phyloP scores from a whole-genome alignment of 2,113 vertebrate genomes.

The Phrynosoma blainvillii region DNA sequence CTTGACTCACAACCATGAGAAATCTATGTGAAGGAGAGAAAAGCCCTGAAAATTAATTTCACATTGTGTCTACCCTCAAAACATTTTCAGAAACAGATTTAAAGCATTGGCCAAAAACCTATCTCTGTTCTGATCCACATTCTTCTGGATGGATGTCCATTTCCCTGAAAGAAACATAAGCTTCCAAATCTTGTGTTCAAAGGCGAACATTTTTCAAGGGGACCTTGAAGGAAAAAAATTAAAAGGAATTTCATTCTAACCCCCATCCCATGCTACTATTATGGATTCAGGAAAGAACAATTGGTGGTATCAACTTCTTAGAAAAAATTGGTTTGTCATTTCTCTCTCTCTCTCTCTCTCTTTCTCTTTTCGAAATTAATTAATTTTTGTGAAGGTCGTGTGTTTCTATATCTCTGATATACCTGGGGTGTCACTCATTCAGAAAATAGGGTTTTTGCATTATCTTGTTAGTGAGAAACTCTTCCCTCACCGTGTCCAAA shows the following conservation, averaged over 20 bases:
- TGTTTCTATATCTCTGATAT: conserved; percentile 65
- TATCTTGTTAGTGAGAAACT: conserved; percentile 62
- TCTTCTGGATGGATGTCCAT: neutral
- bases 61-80: neutral
- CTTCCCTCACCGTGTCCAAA: conserved; percentile 15
- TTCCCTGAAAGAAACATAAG: conserved; percentile 33
- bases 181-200: conserved; percentile 48
- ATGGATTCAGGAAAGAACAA: conserved; percentile 40
- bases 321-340: conserved; percentile 3
- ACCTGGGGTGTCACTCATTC: conserved; percentile 50
- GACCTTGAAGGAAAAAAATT: conserved; percentile 9
- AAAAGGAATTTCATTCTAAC: conserved; percentile 13
- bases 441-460: conserved; percentile 64
- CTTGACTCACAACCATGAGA: no score
- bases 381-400: conserved; percentile 70
- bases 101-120: neutral
- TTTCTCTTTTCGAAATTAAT: conserved; percentile 59
- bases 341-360: neutral
- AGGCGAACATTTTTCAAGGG: conserved; percentile 30
- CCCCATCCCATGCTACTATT: neutral
- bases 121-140: neutral
- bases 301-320: conserved; percentile 47
- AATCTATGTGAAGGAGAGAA: no score
- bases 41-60: no score
- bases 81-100: neutral